Evolutionary conservation across 2,113 vertebrate genomes (phyloP).

Genomic region (Atrichornis clamosus): DNA sequence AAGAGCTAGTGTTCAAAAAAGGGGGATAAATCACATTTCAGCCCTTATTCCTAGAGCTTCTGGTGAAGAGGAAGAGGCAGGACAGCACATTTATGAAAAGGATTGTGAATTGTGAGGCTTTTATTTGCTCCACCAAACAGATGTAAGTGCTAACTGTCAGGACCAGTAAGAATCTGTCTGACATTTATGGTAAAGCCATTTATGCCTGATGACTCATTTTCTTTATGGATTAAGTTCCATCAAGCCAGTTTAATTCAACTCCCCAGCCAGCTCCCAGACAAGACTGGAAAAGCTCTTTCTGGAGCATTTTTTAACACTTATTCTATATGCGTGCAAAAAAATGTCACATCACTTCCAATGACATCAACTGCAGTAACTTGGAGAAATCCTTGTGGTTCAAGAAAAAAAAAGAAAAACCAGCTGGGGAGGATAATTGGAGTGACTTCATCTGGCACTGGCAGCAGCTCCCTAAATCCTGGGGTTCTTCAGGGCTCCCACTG

Average conservation of each 20-base stretch:
- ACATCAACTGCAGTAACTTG: constrained; percentile 16
- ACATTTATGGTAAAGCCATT: constrained; percentile 52
- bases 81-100: not conserved
- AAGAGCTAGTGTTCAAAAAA: not conserved
- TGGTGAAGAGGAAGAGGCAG: not conserved
- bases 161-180: not conserved
- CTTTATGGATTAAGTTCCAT: constrained; percentile 46
- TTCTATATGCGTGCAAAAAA: constrained; percentile 35
- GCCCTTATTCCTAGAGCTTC: not conserved
- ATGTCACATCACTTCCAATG: constrained; percentile 34
- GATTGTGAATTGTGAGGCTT: not conserved
- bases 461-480: not conserved
- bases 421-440: not conserved
- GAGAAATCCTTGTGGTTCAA: constrained; percentile 16
- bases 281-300: constrained; percentile 53
- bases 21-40: not conserved
- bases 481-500: not conserved
- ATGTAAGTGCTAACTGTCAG: not conserved
- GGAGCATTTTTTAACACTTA: constrained; percentile 47
- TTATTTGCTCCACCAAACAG: not conserved
- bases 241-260: not conserved
- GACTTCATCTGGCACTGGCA: constrained; percentile 31
- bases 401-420: not conserved
- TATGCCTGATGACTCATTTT: constrained; percentile 17
- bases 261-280: constrained; percentile 36